Percentiles rank a stretch among this genome's conserved stretches.
Conservation (phyloP, 2,888 invertebrate species). For the Diaphora mendica region DNA sequence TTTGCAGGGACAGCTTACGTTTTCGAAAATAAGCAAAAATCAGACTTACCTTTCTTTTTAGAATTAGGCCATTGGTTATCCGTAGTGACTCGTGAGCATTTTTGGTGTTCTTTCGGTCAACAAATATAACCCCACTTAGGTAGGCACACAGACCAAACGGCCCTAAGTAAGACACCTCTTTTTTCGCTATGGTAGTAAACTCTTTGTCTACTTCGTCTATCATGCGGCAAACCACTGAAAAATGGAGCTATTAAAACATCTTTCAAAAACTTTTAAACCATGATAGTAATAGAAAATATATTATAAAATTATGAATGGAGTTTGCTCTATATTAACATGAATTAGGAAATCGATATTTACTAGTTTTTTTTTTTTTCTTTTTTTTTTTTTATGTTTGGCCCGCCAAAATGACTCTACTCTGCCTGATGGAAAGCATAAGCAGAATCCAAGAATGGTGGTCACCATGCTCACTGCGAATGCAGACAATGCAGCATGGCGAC, state of each 20-base stretch:
- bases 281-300: too few species aligned
- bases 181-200: not conserved
- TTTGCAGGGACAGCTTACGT: not conserved
- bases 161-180: not conserved
- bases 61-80: not conserved
- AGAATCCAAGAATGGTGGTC: too few species aligned
- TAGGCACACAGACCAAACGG: conserved; percentile 2
- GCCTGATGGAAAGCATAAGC: too few species aligned
- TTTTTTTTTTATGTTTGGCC: too few species aligned
- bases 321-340: too few species aligned
- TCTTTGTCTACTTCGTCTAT: not conserved
- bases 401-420: too few species aligned
- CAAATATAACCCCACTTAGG: not conserved
- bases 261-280: too few species aligned
- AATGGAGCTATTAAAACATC: not conserved
- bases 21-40: not conserved
- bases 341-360: too few species aligned
- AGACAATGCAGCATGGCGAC: too few species aligned
- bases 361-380: too few species aligned
- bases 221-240: not conserved
- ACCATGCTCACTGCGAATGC: too few species aligned
- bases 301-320: too few species aligned
- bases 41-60: not conserved
- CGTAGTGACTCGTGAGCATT: not conserved
- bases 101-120: not conserved